Evolutionary conservation across 2,888 invertebrate species (phyloP).

Genomic region (Neoscelio sp.): DNA sequence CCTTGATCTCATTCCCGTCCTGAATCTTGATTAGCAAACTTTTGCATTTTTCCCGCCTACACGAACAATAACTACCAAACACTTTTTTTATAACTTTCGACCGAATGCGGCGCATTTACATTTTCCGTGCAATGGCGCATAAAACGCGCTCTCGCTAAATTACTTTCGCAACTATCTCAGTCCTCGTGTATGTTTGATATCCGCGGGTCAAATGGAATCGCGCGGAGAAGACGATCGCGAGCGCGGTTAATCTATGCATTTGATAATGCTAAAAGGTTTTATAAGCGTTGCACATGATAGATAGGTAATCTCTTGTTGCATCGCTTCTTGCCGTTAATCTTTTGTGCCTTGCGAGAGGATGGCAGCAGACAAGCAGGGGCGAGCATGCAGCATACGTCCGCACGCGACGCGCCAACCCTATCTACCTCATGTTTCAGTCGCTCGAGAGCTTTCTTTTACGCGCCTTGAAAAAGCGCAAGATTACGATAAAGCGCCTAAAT

Average conservation of each 20-base stretch:
- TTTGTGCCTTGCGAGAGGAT: slow-evolving; percentile 80
- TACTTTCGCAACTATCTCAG: slow-evolving; percentile 30
- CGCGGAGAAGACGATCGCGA: slow-evolving; percentile 34
- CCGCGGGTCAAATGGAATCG: neutral
- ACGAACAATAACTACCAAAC: slow-evolving; percentile 37
- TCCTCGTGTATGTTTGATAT: neutral
- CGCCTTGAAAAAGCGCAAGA: slow-evolving; percentile 75
- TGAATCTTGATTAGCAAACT: slow-evolving; percentile 50
- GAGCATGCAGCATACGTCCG: slow-evolving; percentile 76
- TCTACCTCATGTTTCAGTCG: slow-evolving; percentile 80
- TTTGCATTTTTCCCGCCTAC: slow-evolving; percentile 46
- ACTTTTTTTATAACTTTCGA: slow-evolving; percentile 18
- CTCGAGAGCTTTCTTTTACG: slow-evolving; percentile 75
- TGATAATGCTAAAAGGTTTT: slow-evolving; percentile 78
- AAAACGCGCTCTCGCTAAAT: slow-evolving; percentile 24
- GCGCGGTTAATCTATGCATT: slow-evolving; percentile 55
- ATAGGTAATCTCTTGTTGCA: slow-evolving; percentile 81
- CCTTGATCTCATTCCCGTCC: too few relatives aligned
- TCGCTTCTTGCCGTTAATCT: slow-evolving; percentile 81
- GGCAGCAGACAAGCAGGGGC: slow-evolving; percentile 76
- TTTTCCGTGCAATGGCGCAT: neutral
- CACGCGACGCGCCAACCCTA: slow-evolving; percentile 80
- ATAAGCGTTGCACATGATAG: slow-evolving; percentile 77
- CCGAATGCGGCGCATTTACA: neutral
- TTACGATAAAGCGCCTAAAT: slow-evolving; percentile 80